These are phyloP conservation scores for Smittia sp. DNA, from an alignment of 2,888 invertebrate genomes.

Conservation along the genomic window DNA sequence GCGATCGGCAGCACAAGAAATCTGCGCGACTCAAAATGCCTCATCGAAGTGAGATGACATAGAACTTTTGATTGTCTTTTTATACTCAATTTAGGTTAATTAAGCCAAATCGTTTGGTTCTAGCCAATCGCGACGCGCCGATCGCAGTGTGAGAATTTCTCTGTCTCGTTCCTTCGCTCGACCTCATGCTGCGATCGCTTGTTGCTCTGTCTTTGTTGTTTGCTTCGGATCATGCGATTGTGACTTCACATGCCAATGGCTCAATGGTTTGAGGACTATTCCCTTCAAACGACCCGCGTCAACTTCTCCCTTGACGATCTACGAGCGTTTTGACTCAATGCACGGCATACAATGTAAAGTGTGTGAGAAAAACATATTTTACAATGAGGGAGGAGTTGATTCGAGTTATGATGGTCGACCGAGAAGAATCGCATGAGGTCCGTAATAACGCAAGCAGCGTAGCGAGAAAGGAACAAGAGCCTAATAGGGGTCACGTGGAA, in stretches of 20 bases:
- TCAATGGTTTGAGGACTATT: neutral
- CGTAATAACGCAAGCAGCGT: neutral
- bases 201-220: neutral
- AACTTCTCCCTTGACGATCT: neutral
- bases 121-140: conserved; percentile 12
- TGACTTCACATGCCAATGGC: conserved; percentile 18
- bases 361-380: conserved; percentile 40
- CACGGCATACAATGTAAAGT: conserved; percentile 11
- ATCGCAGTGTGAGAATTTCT: neutral
- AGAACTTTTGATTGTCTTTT: conserved; percentile 39
- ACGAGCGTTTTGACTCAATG: neutral
- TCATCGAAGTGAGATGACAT: conserved; percentile 37
- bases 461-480: neutral
- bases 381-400: conserved; percentile 40
- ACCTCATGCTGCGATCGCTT: conserved; percentile 36
- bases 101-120: conserved; percentile 32
- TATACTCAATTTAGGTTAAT: conserved; percentile 41
- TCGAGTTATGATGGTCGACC: conserved; percentile 38
- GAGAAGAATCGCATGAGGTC: conserved; percentile 21
- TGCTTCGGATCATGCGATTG: conserved; percentile 24
- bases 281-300: neutral
- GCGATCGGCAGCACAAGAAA: conserved; percentile 20
- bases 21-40: conserved; percentile 34
- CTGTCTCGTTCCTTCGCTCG: neutral
- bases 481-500: conserved; percentile 35